Evolutionary conservation across 2,113 vertebrate species (phyloP).

Genomic region (Nibea albiflora): DNA sequence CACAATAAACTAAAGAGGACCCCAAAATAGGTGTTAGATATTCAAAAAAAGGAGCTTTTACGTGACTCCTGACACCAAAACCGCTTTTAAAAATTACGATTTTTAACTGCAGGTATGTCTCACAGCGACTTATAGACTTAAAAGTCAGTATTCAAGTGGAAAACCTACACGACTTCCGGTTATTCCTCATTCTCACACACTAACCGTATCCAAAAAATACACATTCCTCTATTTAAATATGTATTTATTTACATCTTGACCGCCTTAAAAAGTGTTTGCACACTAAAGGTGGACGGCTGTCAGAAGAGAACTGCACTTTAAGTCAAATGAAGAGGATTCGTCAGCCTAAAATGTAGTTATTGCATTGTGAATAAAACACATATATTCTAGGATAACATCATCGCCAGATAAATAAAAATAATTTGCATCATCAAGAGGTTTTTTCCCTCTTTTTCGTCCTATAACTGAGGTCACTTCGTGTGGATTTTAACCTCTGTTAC

Average conservation of each 20-base stretch:
- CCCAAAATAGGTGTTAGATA: not conserved
- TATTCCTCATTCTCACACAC: not conserved
- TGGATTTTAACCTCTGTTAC: not conserved
- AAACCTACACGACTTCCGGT: not conserved
- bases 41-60: not conserved
- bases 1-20: not conserved
- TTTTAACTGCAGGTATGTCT: not conserved
- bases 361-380: not conserved
- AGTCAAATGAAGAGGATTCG: too few relatives aligned
- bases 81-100: not conserved
- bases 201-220: not conserved
- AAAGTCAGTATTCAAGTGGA: not conserved
- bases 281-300: not conserved
- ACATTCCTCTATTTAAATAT: not conserved
- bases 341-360: not conserved
- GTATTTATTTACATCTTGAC: not conserved
- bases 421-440: not conserved
- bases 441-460: not conserved
- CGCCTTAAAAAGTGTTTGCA: conserved; percentile 2
- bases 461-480: not conserved
- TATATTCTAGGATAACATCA: not conserved
- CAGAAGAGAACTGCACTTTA: too few relatives aligned
- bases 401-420: not conserved
- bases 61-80: not conserved
- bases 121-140: too few relatives aligned